Base-by-base conservation (phyloP, 2,113 vertebrate genomes). In the Nothobranchius furzeri region DNA sequence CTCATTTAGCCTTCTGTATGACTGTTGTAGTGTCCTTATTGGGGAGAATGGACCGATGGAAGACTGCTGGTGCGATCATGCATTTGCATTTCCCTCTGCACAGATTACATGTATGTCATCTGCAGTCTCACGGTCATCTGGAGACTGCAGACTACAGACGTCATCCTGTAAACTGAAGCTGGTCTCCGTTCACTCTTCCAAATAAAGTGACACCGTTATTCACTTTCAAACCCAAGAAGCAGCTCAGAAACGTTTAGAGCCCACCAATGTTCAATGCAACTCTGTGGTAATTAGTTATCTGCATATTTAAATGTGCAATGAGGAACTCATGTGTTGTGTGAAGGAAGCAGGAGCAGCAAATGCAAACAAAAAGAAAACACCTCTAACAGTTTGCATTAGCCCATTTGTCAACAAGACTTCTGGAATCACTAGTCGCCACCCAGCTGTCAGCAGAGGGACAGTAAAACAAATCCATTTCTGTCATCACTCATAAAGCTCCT, bases 21-120 rank as follows among this genome's bases (percentile, higher is more conserved):
- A 81, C 37, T 78, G 78, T 83, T 82, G 74, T 52, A 85, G 84
- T 89, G 85, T 90, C 88, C 83, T 89, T 80, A 71, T 51, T 86
- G 86, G 55, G 79, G 83, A 9, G 62, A 60, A 68, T 82, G 78
- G 78, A 79, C 62, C 68, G 77, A 17, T 82, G 82, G 20, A 76
- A 80, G 81, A 71, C 63, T 73, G 78, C 66, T 56, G 83, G 40
- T 73, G 79, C 86, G 83, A 82, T 83, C 85, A 20, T 90, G 85
- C 88, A 54, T 81, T 68, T 83, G 76, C 70, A 66, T 76, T 73
- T 62, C 80, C 62, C 70, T 70, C 43, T 54, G 64, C 58, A 62
- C 67, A 73, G 51, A 30, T 58, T 56, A 68, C 65, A 65, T 53
- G 51, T 48, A 14, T 58, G 74, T 84, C 68, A 47, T 20, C 20